Percentiles rank a stretch among this genome's conserved stretches.
Conservation (phyloP, 1,140 invertebrate species). For the Yoshiicerus persimilis region DNA sequence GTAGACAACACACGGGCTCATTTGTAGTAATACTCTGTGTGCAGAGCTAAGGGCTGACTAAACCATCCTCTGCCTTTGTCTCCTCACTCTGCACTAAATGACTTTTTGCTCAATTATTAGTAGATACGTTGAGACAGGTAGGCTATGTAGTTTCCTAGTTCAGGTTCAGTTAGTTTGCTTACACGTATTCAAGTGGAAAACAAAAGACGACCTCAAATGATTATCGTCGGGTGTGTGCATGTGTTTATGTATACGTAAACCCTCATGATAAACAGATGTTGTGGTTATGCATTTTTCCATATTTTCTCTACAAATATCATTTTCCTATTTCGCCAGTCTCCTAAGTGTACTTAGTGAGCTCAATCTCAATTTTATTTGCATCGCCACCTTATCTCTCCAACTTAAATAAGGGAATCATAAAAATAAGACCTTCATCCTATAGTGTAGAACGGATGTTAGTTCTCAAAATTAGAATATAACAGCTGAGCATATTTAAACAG, state of each 20-base stretch:
- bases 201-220: neutral
- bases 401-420: too few species aligned
- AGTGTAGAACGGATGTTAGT: too few species aligned
- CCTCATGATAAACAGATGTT: neutral
- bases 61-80: neutral
- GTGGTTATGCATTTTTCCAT: neutral
- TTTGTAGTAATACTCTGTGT: too few species aligned
- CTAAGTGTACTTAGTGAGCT: neutral
- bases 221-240: neutral
- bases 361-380: neutral
- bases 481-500: too few species aligned
- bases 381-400: too few species aligned
- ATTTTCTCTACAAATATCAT: neutral
- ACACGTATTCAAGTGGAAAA: neutral
- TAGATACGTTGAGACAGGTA: neutral
- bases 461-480: too few species aligned
- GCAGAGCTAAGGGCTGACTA: too few species aligned
- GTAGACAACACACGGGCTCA: neutral
- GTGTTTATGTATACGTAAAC: neutral
- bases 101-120: neutral
- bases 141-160: neutral
- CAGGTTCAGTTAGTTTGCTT: neutral
- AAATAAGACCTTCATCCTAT: too few species aligned
- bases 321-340: neutral
- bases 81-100: neutral